Evolutionary conservation across 2,888 invertebrate species (phyloP), one percentile per base, ranked within the genome.

Genomic region (Oegoconia quadripuncta): DNA sequence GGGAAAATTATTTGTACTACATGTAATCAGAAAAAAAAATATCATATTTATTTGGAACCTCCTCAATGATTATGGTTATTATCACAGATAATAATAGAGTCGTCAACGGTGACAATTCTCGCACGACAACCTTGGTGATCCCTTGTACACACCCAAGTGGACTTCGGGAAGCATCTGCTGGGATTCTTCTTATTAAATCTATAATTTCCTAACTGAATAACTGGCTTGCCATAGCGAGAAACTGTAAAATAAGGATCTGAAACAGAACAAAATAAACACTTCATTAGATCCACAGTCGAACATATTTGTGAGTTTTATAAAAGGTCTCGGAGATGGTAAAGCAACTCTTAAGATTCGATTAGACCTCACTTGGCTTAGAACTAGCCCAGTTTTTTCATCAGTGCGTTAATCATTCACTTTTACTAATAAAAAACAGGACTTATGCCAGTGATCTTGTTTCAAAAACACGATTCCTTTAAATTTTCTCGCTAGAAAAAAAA

Each of bases 61-160:
- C 17, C 33, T 41, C 15, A 46, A 46, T 66, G 66, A 26, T 53
- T 55, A 42, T 66, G 66, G 6, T 26, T 26, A 37, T 48, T 44
- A 32, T 44, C 34, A 0, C 46, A 31, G 23, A 41, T 42, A 7
- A 55, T 28, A 5, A 67, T 51, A 6, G 39, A 15, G n/a, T 55
- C 43, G 4, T 57, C 29, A 0, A 50, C 4, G 0, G 67, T 63
- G 11, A 48, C 37, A 7, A 30, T 17, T 5, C 17, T 17, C 5
- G 30, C 30, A 3, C 17, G 8, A 11, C 30, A 30, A 4, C 30
- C 30, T 3, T 2, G 3, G 1, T 6, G 7, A 6, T 11, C 12
- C 18, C 11, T 30, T 6, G 11, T 11, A 18, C 30, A 30, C 4
- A 17, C 17, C 30, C 30, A 30, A 6, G 5, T 5, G 1, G 11